phyloP scores from a whole-genome alignment of 53 echinoderm and acorn worm genomes.

The Crossaster papposus region DNA sequence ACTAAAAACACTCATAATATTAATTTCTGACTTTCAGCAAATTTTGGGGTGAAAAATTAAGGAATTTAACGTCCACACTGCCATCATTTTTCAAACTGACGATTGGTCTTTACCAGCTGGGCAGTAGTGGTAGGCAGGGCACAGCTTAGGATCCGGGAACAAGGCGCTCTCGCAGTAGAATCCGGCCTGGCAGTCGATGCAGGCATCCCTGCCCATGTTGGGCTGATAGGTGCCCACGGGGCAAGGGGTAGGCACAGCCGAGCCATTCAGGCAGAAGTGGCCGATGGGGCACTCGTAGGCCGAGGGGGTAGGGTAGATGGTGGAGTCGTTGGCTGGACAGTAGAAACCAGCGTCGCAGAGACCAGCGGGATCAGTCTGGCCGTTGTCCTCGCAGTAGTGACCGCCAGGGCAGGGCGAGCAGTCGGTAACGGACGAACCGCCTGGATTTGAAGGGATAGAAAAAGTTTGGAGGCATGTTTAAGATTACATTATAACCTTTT shows the following conservation, averaged over 20 bases:
- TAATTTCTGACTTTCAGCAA: no score
- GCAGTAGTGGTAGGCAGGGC: conserved; percentile 92
- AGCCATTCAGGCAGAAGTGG: conserved; percentile 90
- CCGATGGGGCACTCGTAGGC: conserved; percentile 84
- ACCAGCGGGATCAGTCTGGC: conserved; percentile 80
- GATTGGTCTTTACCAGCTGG: conserved; percentile 75
- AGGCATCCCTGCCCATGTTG: conserved; percentile 74
- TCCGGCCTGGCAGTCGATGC: conserved; percentile 95
- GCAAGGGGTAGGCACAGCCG: conserved; percentile 84
- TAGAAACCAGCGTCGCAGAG: conserved; percentile 85
- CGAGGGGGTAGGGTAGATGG: conserved; percentile 73
- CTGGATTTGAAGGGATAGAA: conserved; percentile 22
- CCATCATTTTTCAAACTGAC: background rate
- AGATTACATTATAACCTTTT: no score
- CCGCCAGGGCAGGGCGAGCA: conserved; percentile 94
- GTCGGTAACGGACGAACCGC: conserved; percentile 79
- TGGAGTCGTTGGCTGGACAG: conserved; percentile 93
- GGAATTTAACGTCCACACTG: no score
- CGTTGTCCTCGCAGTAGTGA: conserved; percentile 89
- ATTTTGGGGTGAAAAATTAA: no score
- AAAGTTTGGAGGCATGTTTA: no score
- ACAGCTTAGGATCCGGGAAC: conserved; percentile 90
- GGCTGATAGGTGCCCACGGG: conserved; percentile 96
- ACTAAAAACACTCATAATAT: no score
- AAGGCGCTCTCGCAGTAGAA: conserved; percentile 97